Percentiles rank a stretch among this genome's conserved stretches.
These are phyloP conservation scores for Ia io DNA, from an alignment of 2,113 vertebrate species.

Conservation along the genomic window DNA sequence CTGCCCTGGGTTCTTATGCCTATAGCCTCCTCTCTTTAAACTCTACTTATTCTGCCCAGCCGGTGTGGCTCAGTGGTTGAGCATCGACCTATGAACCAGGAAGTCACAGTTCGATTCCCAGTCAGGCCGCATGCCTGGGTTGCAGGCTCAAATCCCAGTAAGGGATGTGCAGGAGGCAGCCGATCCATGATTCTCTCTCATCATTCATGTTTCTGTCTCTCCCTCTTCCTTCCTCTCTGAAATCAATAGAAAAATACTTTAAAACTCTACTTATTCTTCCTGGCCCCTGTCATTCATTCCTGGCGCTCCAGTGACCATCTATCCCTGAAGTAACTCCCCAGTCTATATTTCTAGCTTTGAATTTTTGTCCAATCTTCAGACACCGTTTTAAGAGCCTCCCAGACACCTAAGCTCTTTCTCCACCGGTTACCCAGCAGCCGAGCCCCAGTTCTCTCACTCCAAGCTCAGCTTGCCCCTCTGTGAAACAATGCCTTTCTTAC, in stretches of 20 bases:
- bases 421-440: rapidly evolving
- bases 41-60: neutral
- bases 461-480: neutral
- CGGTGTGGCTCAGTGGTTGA: too few relatives aligned
- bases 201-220: too few relatives aligned
- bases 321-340: neutral
- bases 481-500: neutral
- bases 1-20: neutral
- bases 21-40: neutral
- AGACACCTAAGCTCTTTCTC: neutral
- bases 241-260: too few relatives aligned
- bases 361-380: neutral
- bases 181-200: too few relatives aligned
- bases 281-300: neutral
- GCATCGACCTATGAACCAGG: too few relatives aligned
- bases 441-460: neutral
- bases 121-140: too few relatives aligned
- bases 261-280: neutral
- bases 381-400: neutral
- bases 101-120: too few relatives aligned
- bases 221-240: too few relatives aligned
- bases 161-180: too few relatives aligned
- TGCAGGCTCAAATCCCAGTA: too few relatives aligned
- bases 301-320: neutral
- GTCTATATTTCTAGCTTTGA: neutral